These are phyloP conservation scores for Megastigmus dorsalis DNA, from an alignment of 2,888 invertebrate genomes.

Conservation along the genomic window DNA sequence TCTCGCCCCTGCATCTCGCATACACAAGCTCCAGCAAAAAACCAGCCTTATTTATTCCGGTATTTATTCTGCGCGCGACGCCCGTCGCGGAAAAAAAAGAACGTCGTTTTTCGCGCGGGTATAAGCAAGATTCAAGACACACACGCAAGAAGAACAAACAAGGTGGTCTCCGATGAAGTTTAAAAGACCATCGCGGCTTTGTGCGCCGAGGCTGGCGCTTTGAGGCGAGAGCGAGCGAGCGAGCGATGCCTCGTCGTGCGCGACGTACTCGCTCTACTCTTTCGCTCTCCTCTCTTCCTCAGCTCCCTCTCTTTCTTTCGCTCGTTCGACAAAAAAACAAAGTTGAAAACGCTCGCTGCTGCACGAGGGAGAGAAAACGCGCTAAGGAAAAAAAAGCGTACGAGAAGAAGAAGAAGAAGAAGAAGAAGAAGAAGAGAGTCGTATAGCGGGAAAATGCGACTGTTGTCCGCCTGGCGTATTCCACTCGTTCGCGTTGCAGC, in stretches of 20 bases:
- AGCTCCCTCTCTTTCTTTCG: too few species aligned
- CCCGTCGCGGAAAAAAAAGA: not conserved
- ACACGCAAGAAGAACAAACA: not conserved
- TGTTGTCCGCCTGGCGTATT: too few species aligned
- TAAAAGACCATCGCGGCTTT: constrained; percentile 27
- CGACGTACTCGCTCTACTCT: too few species aligned
- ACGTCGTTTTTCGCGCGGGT: not conserved
- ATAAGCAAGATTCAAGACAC: not conserved
- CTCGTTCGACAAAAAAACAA: too few species aligned
- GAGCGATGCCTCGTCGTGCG: too few species aligned
- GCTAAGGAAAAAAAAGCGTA: too few species aligned
- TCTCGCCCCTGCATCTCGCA: too few species aligned
- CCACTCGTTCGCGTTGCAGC: not conserved
- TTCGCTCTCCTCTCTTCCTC: too few species aligned
- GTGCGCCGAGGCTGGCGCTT: not conserved
- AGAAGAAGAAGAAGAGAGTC: not conserved
- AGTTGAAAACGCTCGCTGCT: too few species aligned
- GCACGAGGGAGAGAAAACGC: too few species aligned
- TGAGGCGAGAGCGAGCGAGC: not conserved
- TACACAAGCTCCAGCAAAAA: too few species aligned
- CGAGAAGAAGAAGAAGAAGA: not conserved
- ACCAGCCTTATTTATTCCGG: not conserved
- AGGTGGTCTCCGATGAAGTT: constrained; percentile 17
- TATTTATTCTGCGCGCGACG: too few species aligned
- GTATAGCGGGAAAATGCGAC: not conserved